Base-by-base conservation (phyloP, 2,113 vertebrate genomes). In the Beaufortia kweichowensis region DNA sequence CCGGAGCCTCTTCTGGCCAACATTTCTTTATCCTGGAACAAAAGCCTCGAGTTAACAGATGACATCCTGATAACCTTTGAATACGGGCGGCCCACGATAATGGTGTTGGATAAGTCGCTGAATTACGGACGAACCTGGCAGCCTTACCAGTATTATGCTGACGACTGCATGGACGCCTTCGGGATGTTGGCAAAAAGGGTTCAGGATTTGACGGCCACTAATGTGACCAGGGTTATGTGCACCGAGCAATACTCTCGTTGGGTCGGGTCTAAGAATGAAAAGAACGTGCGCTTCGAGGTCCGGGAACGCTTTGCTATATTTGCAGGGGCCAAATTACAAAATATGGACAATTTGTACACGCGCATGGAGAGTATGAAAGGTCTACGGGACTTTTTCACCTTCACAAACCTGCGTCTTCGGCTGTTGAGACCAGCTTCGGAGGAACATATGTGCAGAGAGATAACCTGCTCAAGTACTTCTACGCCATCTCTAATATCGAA, bases 21-120 rank as follows among this genome's bases (percentile, higher is more conserved):
- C 88, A 94, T 99, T 82, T 96, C 97, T 0, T 90, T 99, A 59
- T 96, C 95, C 46, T 99, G 97, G 97, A 96, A 96, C 91, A 98
- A 99, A 90, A 98, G 94, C 81, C 94, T 99, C 81, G 96, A 98
- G 89, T 92, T 98, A 50, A 96, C 95, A 0, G 96, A 98, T 82
- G 97, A 98, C 90, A 94, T 99, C 75, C 87, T 93, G 46, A 90
- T 99, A 81, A 97, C 95, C 67, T 99, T 99, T 14, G 96, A 98
- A 82, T 98, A 96, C 0, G 96, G 96, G 56, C 93, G 97, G 26
- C 96, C 97, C 46, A 96, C 98, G 82, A 92, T 93, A 87, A 96
- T 99, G 96, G 95, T 98, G 75, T 87, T 99, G 88, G 97, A 99
- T 86, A 99, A 99, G 81, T 98, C 96, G 0, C 88, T 96, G 0